A percentile compares a stretch with the other conserved stretches of the same genome.
phyloP scores from a whole-genome alignment of 2,113 vertebrate genomes.

The Lasiurus borealis region DNA sequence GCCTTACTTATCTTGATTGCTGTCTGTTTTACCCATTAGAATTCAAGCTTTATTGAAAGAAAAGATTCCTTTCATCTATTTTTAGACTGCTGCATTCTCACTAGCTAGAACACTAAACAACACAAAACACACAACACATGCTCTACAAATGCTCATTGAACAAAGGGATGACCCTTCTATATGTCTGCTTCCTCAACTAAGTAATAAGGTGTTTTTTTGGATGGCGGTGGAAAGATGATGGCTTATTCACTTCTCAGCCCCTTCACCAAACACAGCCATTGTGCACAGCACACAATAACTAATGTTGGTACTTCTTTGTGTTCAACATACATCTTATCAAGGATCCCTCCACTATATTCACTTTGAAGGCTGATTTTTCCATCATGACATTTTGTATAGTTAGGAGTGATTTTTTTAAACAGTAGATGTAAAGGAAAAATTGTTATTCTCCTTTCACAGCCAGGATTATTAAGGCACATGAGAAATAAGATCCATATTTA shows the following conservation, averaged over 20 bases:
- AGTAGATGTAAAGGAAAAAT: not conserved
- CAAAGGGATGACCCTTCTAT: not conserved
- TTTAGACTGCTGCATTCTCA: not conserved
- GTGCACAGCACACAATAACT: too few species aligned
- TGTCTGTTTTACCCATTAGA: not conserved
- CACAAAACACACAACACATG: rapidly evolving
- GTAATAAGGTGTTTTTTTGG: too few species aligned
- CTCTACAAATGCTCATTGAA: not conserved
- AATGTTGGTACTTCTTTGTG: not conserved
- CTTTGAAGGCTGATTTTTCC: not conserved
- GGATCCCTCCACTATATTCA: not conserved
- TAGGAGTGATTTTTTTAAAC: not conserved
- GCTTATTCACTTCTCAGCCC: not conserved
- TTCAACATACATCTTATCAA: not conserved
- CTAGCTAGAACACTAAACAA: rapidly evolving
- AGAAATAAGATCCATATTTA: slow-evolving; percentile 21
- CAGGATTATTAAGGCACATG: not conserved
- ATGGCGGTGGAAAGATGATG: not conserved
- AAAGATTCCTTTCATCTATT: not conserved
- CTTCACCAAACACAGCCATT: not conserved
- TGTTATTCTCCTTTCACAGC: not conserved
- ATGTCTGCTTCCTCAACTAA: not conserved
- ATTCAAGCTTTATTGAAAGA: not conserved
- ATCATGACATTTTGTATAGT: not conserved
- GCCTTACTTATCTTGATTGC: not conserved